phyloP scores from a whole-genome alignment of 2,113 vertebrate species.

The Colius striatus region DNA sequence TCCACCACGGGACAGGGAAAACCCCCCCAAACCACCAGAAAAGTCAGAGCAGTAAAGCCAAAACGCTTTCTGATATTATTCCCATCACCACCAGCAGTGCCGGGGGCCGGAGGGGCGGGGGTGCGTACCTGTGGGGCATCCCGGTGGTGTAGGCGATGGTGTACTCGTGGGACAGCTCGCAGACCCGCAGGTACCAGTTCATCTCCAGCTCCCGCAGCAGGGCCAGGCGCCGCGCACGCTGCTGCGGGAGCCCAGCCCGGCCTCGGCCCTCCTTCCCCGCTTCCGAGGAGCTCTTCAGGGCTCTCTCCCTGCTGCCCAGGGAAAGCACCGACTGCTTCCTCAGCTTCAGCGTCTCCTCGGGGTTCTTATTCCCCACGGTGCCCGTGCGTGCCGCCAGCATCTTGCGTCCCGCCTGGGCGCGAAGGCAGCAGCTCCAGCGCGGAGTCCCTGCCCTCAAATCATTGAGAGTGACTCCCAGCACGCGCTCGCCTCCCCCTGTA shows the following conservation, averaged over 20 bases:
- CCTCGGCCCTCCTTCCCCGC: constrained; percentile 71
- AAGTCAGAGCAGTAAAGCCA: background rate
- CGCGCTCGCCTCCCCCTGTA: constrained; percentile 77
- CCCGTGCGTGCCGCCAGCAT: constrained; percentile 91
- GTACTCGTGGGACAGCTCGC: constrained; percentile 84
- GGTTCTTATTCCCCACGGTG: constrained; percentile 72
- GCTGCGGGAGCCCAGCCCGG: constrained; percentile 36
- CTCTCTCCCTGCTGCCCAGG: constrained; percentile 67
- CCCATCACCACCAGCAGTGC: no score
- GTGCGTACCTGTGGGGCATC: constrained; percentile 91
- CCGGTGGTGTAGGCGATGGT: constrained; percentile 84
- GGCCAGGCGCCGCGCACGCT: constrained; percentile 77
- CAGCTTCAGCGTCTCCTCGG: constrained; percentile 75
- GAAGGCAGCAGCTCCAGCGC: background rate
- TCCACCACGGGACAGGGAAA: rapidly evolving
- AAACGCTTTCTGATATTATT: rapidly evolving
- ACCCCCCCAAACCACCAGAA: rapidly evolving
- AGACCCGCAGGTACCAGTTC: constrained; percentile 90
- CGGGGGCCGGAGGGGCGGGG: no score
- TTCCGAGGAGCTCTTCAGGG: constrained; percentile 81
- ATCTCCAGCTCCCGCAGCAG: constrained; percentile 89
- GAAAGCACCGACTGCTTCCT: constrained; percentile 85
- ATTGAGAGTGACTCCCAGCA: constrained; percentile 53
- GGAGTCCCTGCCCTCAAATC: constrained; percentile 48
- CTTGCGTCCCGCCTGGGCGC: background rate